These are phyloP conservation scores for Macroteleia sp. DNA, from an alignment of 2,888 invertebrate species.

Conservation along the genomic window DNA sequence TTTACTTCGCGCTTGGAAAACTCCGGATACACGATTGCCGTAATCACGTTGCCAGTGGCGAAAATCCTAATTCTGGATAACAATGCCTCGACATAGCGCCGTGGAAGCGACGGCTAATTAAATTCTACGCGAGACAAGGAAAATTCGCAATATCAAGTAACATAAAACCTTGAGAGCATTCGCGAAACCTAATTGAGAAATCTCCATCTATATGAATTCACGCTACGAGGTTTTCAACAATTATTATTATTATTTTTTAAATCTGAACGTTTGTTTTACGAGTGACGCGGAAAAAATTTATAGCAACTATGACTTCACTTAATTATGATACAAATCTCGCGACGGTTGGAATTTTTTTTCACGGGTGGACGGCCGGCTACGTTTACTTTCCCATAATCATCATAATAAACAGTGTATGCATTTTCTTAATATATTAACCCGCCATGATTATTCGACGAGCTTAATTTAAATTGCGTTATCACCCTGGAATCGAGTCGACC, in stretches of 20 bases:
- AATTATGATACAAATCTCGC: conserved; percentile 12
- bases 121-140: conserved; percentile 70
- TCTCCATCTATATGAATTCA: conserved; percentile 33
- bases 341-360: conserved; percentile 7
- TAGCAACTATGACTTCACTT: conserved; percentile 10
- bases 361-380: conserved; percentile 6
- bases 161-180: conserved; percentile 54
- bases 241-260: conserved; percentile 5
- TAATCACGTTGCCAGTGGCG: conserved; percentile 75
- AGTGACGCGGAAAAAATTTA: conserved; percentile 17
- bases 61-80: conserved; percentile 79
- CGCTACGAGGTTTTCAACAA: conserved; percentile 27
- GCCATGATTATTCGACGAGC: conserved; percentile 1
- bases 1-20: conserved; percentile 73
- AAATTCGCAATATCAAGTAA: conserved; percentile 56
- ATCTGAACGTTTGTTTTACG: conserved; percentile 10
- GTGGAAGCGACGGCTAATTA: conserved; percentile 80
- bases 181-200: conserved; percentile 62
- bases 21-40: conserved; percentile 79
- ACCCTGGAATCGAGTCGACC: too few relatives aligned
- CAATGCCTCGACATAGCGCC: conserved; percentile 74
- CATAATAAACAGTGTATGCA: background rate
- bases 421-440: conserved; percentile 19
- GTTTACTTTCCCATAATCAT: conserved; percentile 4
- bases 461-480: too few relatives aligned